Evolutionary conservation across 1,140 invertebrate genomes (phyloP).

Genomic region (Carposina sasakii): DNA sequence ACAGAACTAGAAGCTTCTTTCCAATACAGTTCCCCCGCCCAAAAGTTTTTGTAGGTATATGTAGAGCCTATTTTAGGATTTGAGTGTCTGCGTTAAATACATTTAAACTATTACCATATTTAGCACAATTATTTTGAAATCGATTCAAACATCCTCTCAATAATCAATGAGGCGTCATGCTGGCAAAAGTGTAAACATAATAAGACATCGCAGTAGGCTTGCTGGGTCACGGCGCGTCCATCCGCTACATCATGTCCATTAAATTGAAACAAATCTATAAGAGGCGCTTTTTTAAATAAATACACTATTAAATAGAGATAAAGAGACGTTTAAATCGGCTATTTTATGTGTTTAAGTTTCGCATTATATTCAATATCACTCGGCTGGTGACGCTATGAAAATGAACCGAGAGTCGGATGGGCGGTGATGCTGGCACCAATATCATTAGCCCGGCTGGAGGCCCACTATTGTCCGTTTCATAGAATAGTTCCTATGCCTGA

Average conservation of each 20-base stretch:
- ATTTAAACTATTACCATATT: too few species aligned
- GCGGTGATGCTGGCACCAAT: slow-evolving; percentile 25
- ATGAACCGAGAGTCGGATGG: slow-evolving; percentile 22
- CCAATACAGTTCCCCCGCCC: too few species aligned
- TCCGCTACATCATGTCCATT: slow-evolving; percentile 15
- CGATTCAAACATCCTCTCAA: too few species aligned
- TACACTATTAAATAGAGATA: slow-evolving; percentile 33
- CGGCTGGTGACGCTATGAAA: slow-evolving; percentile 12
- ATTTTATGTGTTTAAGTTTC: slow-evolving; percentile 19
- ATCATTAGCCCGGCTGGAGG: slow-evolving; percentile 35
- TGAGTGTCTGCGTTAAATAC: too few species aligned
- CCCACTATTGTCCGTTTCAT: too few species aligned
- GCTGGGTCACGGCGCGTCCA: slow-evolving; percentile 22
- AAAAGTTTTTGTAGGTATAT: too few species aligned
- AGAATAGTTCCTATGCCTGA: too few species aligned
- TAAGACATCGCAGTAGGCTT: slow-evolving; percentile 17
- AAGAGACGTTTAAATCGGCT: slow-evolving; percentile 17
- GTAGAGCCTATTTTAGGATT: too few species aligned
- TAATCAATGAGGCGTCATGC: too few species aligned
- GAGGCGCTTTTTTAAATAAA: slow-evolving; percentile 33
- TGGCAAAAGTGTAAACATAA: slow-evolving; percentile 30
- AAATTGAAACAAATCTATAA: slow-evolving; percentile 31
- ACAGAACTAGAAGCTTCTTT: too few species aligned
- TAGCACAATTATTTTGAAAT: too few species aligned
- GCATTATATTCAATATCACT: slow-evolving; percentile 27